A percentile compares a stretch with the other conserved stretches of the same genome.
Evolutionary conservation across 2,113 vertebrate species (phyloP).

Genomic region (Phoxinus phoxinus): DNA sequence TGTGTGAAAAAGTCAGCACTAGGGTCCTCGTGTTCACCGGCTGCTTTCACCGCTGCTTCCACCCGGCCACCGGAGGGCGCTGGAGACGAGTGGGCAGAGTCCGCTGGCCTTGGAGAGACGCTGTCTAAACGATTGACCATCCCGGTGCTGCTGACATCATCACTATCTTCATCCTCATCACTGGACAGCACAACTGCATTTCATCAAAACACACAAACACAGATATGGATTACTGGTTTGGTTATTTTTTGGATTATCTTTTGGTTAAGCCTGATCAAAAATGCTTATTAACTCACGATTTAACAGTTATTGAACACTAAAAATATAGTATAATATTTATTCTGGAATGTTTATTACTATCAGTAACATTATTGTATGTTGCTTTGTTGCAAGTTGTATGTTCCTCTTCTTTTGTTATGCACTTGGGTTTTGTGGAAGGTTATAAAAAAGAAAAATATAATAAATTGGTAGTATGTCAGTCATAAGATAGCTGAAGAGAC

Average conservation of each 20-base stretch:
- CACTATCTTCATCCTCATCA: constrained; percentile 82
- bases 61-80: constrained; percentile 87
- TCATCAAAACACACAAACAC: background rate
- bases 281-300: background rate
- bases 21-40: constrained; percentile 79
- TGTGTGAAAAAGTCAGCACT: constrained; percentile 78
- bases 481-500: background rate
- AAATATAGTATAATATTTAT: background rate
- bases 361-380: background rate
- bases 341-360: background rate
- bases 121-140: constrained; percentile 85
- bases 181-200: constrained; percentile 91
- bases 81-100: constrained; percentile 90
- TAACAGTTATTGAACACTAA: background rate
- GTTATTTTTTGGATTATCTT: no score
- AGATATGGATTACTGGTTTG: background rate
- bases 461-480: background rate
- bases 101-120: constrained; percentile 87
- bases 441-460: background rate
- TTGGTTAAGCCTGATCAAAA: background rate
- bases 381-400: background rate
- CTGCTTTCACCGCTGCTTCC: constrained; percentile 89
- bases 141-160: constrained; percentile 82
- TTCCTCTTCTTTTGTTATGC: background rate
- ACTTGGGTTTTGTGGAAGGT: background rate